These are phyloP conservation scores for Orthosia gothica DNA, from an alignment of 2,888 invertebrate species.

Conservation along the genomic window DNA sequence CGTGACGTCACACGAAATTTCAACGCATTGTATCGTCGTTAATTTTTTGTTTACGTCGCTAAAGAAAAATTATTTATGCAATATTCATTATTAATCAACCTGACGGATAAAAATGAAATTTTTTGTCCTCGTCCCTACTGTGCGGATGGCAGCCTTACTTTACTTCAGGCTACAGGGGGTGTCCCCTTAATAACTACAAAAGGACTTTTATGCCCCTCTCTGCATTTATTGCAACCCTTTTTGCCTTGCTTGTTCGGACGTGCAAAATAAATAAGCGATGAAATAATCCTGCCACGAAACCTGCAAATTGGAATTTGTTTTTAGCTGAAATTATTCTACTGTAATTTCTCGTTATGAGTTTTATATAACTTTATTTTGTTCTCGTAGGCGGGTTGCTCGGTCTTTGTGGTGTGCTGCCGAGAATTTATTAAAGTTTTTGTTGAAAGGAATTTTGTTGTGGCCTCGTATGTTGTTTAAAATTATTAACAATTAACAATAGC, in stretches of 20 bases:
- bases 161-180: not conserved
- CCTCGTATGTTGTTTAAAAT: not conserved
- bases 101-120: too few species aligned
- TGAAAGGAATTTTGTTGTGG: not conserved
- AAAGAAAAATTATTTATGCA: too few species aligned
- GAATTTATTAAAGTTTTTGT: conserved; percentile 8
- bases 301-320: conserved; percentile 46
- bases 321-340: conserved; percentile 37
- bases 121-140: not conserved
- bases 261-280: conserved; percentile 54
- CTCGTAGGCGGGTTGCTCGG: not conserved
- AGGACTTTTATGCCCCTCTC: conserved; percentile 42
- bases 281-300: conserved; percentile 27
- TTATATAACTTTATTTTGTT: conserved; percentile 49
- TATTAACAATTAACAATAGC: too few species aligned
- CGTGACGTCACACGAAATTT: too few species aligned
- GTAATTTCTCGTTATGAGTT: conserved; percentile 31
- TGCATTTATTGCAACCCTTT: conserved; percentile 51
- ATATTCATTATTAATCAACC: too few species aligned
- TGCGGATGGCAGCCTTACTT: conserved; percentile 47
- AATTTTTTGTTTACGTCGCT: too few species aligned
- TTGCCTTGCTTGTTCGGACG: conserved; percentile 32
- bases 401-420: not conserved
- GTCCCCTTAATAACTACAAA: conserved; percentile 50
- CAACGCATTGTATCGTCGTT: too few species aligned